Conservation (phyloP, 2,888 invertebrate species). For the Lasioglossum zephyrum region DNA sequence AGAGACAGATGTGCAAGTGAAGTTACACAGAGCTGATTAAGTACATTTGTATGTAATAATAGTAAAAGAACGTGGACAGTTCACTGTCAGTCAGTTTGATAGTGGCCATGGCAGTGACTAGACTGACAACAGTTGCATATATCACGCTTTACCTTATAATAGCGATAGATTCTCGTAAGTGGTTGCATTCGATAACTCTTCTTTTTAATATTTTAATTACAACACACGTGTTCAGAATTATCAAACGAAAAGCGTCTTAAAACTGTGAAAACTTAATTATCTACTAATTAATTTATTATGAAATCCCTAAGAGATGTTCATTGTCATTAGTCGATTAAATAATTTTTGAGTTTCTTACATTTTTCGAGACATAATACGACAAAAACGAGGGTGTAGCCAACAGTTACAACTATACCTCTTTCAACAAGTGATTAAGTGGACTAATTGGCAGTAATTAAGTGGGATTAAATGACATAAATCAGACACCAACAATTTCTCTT, state of each 20-base stretch:
- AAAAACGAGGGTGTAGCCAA: conserved; percentile 5
- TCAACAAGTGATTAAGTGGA: conserved; percentile 63
- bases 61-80: conserved; percentile 51
- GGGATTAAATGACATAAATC: conserved; percentile 45
- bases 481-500: conserved; percentile 9
- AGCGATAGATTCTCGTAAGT: conserved; percentile 63
- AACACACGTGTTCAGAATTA: background rate
- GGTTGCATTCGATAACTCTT: conserved; percentile 35
- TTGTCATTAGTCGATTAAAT: background rate
- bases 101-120: conserved; percentile 65
- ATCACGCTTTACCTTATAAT: conserved; percentile 53
- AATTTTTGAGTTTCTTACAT: background rate
- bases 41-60: conserved; percentile 54
- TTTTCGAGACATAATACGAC: background rate
- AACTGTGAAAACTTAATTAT: background rate
- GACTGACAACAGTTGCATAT: conserved; percentile 57
- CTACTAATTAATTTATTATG: background rate
- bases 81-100: conserved; percentile 60
- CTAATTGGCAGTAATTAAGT: conserved; percentile 68
- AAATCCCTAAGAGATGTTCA: background rate
- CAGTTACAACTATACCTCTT: conserved; percentile 29
- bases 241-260: background rate
- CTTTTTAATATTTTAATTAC: conserved; percentile 13
- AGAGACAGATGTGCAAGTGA: conserved; percentile 43
- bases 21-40: conserved; percentile 52